phyloP scores from a whole-genome alignment of 2,113 vertebrate genomes.

The Electrona antarctica region DNA sequence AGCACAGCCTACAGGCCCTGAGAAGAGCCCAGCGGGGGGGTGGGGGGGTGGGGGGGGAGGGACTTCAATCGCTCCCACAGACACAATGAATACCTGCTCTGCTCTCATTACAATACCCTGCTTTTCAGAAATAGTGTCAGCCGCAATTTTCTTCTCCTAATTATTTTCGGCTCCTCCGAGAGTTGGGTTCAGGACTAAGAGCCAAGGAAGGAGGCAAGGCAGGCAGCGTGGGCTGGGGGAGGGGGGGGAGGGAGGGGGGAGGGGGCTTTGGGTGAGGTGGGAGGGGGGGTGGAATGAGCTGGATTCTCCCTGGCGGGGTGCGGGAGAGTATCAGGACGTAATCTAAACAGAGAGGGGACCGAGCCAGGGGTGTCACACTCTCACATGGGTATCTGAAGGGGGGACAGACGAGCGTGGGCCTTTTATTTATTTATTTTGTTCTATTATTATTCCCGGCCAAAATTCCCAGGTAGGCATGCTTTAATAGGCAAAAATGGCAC shows the following conservation, averaged over 20 bases:
- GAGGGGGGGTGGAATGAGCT: conserved; percentile 50
- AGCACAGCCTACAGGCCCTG: conserved; percentile 40
- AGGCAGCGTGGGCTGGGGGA: conserved; percentile 55
- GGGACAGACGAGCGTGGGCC: no score
- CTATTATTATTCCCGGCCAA: no score
- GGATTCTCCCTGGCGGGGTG: conserved; percentile 54
- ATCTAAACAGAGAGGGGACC: conserved; percentile 40
- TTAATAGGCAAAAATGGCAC: no score
- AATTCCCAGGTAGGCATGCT: no score
- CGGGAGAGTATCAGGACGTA: conserved; percentile 48
- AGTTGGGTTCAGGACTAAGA: conserved; percentile 78
- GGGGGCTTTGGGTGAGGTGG: no score
- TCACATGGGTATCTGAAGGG: no score
- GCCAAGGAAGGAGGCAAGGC: conserved; percentile 53
- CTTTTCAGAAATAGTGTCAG: conserved; percentile 84
- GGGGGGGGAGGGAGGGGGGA: conserved; percentile 29
- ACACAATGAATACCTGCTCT: conserved; percentile 80
- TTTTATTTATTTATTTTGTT: no score
- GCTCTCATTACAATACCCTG: conserved; percentile 84
- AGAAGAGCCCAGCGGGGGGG: conserved; percentile 50
- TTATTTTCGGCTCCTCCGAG: conserved; percentile 81
- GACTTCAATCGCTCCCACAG: conserved; percentile 69
- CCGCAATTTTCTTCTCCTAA: conserved; percentile 83
- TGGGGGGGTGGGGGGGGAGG: no score
- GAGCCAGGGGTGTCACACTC: no score